Base-by-base conservation (phyloP, 2,797 vertebrate species). In the Margarornis squamiger region DNA sequence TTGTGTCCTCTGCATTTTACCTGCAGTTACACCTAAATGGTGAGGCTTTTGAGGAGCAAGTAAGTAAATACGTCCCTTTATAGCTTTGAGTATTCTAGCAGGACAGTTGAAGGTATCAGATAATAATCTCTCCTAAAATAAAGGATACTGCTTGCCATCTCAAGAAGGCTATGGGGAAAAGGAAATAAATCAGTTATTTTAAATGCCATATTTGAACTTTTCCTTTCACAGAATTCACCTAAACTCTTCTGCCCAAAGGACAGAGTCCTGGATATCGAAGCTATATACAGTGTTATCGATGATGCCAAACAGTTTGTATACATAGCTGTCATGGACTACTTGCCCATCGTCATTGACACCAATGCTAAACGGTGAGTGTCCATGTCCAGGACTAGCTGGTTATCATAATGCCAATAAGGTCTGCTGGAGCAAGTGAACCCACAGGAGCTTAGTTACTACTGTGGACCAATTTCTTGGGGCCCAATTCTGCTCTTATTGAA, bases 251-350 rank as follows among this genome's bases (percentile, higher is more conserved):
- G 99, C 94, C 99, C 99, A 43, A 99, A 98, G 97, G 98, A 99
- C 90, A 98, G 99, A 77, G 99, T 98, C 92, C 98, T 98, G 86
- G 99, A 99, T 95, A 98, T 99, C 13, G 99, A 99, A 38, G 99
- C 99, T 95, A 99, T 99, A 97, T 98, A 98, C 97, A 98, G 97
- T 17, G 99, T 99, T 90, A 99, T 99, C 9, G 98, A 98, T 11
- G 98, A 99, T 4, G 99, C 99, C 5, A 97, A 97, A 21, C 98
- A 98, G 54, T 99, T 99, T 59, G 98, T 99, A 55, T 99, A 99
- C 68, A 99, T 99, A 46, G 99, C 99, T 24, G 98, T 99, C 95
- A 99, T 97, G 23, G 99, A 99, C 95, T 99, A 99, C 95, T 94
- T 99, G 95, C 99, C 99, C 0, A 98, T 99, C 38, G 90, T 99